Evolutionary conservation across 2,113 vertebrate species (phyloP).

Genomic region (Pelecanoides urinatrix): DNA sequence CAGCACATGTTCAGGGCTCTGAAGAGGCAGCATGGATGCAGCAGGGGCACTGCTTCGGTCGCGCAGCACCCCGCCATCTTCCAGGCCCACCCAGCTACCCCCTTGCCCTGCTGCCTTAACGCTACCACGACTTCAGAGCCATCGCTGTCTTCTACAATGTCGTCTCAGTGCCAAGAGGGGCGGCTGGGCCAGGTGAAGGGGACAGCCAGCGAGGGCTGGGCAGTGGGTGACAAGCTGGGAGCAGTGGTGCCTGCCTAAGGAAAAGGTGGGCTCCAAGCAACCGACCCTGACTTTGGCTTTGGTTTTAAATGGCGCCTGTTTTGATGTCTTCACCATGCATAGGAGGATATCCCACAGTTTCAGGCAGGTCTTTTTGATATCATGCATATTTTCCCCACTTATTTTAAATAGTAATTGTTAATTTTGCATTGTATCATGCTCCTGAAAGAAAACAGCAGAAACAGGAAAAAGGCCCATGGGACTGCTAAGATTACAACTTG

Average conservation of each 20-base stretch:
- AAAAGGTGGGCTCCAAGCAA: fast-evolving
- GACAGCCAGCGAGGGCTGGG: background rate
- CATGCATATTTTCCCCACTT: background rate
- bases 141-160: fast-evolving
- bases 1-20: background rate
- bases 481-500: background rate
- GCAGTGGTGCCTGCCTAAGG: background rate
- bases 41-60: background rate
- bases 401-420: background rate
- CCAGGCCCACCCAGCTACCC: background rate
- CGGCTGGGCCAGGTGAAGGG: fast-evolving
- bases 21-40: background rate
- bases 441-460: background rate
- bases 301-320: background rate
- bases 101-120: fast-evolving
- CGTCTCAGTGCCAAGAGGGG: background rate
- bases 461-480: background rate
- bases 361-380: background rate
- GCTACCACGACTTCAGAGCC: background rate
- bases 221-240: background rate
- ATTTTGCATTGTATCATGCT: background rate
- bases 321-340: background rate
- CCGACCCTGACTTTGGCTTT: background rate
- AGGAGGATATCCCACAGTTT: background rate
- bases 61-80: background rate